phyloP scores from a whole-genome alignment of 2,888 invertebrate genomes.

The Panzeria rudis region DNA sequence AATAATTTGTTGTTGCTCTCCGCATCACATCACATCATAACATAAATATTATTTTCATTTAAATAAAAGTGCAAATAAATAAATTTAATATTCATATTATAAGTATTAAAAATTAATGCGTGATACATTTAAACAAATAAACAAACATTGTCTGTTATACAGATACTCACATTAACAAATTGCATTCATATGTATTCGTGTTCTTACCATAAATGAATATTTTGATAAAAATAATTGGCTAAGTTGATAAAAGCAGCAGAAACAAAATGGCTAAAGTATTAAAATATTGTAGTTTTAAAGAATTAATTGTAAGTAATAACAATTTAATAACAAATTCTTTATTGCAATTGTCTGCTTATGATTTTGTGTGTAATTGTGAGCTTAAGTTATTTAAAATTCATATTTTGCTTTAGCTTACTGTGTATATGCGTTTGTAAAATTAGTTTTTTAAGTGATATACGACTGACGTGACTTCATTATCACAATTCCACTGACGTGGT shows the following conservation, averaged over 20 bases:
- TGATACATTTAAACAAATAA: not conserved
- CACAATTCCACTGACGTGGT: too few relatives aligned
- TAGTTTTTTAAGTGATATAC: too few relatives aligned
- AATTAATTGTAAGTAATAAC: conserved; percentile 50
- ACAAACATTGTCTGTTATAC: not conserved
- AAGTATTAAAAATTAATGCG: not conserved
- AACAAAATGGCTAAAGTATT: conserved; percentile 4
- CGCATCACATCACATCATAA: not conserved
- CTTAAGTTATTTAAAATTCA: not conserved
- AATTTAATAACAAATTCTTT: conserved; percentile 1
- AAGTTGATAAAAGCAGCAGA: not conserved
- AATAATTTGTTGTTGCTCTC: too few relatives aligned
- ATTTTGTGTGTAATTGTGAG: not conserved
- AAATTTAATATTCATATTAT: not conserved
- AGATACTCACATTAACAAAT: not conserved
- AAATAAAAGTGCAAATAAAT: not conserved
- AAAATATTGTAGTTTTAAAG: conserved; percentile 34
- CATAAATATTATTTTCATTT: not conserved
- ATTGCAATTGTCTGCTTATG: not conserved
- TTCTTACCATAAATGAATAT: not conserved
- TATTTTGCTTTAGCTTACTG: too few relatives aligned
- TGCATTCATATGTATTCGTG: not conserved
- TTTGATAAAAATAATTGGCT: not conserved
- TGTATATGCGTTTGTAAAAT: too few relatives aligned
- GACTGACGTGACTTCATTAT: too few relatives aligned